Base-by-base conservation (phyloP, 2,888 invertebrate genomes). In the Orthosia gracilis region DNA sequence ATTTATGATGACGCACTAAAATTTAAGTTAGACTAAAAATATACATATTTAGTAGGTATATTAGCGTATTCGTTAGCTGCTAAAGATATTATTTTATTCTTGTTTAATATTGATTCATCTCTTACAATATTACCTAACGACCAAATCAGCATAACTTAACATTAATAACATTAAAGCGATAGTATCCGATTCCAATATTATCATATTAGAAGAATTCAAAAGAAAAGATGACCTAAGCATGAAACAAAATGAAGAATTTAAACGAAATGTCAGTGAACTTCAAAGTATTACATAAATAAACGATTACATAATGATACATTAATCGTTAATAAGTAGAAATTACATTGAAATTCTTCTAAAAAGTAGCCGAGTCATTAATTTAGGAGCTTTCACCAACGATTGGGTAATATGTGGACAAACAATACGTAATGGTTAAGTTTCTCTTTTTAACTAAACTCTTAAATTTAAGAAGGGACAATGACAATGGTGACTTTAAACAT, bases 331-430 rank as follows among this genome's bases (percentile, higher is more conserved):
- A 88, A 86, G 84, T 84, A 86, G 80, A 85, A 83, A 87, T 86
- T 89, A 87, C 84, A 84, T 86, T 78, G 81, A 87, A 88, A 87
- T 86, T 88, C 83, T 83, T 83, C 82, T 87, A 85, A 89, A 89
- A 90, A 82, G 82, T 80, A 83, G 84, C 86, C 78, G 86, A 86
- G 86, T 89, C 90, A 89, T 91, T 89, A 89, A 90, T 90, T 89
- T 90, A 87, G 86, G 85, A 85, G 89, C 91, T 91, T 91, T 91
- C 90, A 84, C 88, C 69, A 73, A 85, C 76, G 83, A 90, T 91
- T 90, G 86, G 87, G 82, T 89, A 90, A 91, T 84, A 83, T 84
- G 87, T 85, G 79, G 87, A 87, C 87, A 88, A 82, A 87, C 86
- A 86, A 88, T 84, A 89, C 86, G 87, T 88, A 90, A 89, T 88